Conservation (phyloP, 1,140 invertebrate genomes). For the Pogonus chalceus region DNA sequence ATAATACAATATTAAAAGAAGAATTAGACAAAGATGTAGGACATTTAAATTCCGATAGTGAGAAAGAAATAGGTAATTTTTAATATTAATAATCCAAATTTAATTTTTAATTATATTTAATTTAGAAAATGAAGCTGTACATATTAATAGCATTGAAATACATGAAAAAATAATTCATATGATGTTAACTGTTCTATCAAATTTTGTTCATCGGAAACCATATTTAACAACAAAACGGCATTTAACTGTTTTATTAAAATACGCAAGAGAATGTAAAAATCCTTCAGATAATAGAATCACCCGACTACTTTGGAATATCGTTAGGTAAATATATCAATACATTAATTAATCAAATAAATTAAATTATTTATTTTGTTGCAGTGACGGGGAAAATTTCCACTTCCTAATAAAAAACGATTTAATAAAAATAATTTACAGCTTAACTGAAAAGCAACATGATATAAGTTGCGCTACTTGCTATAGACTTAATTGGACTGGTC, state of each 20-base stretch:
- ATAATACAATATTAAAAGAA: constrained; percentile 25
- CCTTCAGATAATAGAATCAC: constrained; percentile 31
- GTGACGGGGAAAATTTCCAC: constrained; percentile 24
- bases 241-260: constrained; percentile 30
- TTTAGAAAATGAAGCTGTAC: neutral
- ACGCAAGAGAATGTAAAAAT: constrained; percentile 12
- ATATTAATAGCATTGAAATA: neutral
- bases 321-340: constrained; percentile 33
- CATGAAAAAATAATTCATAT: neutral
- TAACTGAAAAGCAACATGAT: constrained; percentile 19
- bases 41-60: neutral
- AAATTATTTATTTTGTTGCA: constrained; percentile 15
- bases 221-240: constrained; percentile 34
- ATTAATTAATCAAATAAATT: too few relatives aligned
- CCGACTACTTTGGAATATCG: constrained; percentile 32
- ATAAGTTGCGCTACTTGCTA: constrained; percentile 23
- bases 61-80: neutral
- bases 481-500: constrained; percentile 32
- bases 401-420: constrained; percentile 27
- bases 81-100: constrained; percentile 11
- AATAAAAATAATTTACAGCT: constrained; percentile 21
- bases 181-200: neutral
- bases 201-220: neutral
- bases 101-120: neutral
- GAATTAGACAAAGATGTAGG: neutral